Evolutionary conservation across 1,140 invertebrate species (phyloP), one percentile per base, ranked within the genome.

Genomic region (Heterodera schachtii): DNA sequence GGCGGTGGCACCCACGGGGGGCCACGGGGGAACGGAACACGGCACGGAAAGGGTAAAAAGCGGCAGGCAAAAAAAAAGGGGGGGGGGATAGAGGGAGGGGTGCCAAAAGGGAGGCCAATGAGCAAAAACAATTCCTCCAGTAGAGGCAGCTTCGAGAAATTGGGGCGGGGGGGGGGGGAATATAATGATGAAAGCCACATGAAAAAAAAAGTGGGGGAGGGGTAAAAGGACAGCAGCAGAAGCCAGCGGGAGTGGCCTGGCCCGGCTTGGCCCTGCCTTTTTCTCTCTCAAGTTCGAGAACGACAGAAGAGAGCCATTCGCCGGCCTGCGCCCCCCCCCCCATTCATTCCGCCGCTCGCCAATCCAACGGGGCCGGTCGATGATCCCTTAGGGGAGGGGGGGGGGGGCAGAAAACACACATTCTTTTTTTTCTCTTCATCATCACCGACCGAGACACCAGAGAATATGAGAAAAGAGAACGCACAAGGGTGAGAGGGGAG

Each of bases 351-450:
- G 31, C 31, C 31, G 31, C 31, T 31, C 7, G 21, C 13, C 69
- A n/a, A 9, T 1, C 69, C 69, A 60, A 19, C 69, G 69, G 49
- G 6, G 69, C 31, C 21, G 69, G 31, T 71, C 69, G 69, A 71
- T 71, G 31, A 43, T 71, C 69, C 31, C 69, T 46, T 43, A 71
- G 69, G 44, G 69, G 69, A 16, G 31, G 69, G 44, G 69, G 69
- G 31, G 44, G 44, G 69, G 3, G 69, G n/a, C 69, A 71, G n/a
- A 46, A 46, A 71, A 71, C 69, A 9, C 31, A 13, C 69, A 46
- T 69, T 8, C 67, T 69, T n/a, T 52, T 60, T 16, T 16, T 16
- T 19, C 57, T 19, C 57, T 19, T 19, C 11, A 11, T 16, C 57
- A 11, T 16, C 57, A 3, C 16, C 11, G 5, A 16, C 13, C 13